Conservation (phyloP, 2,888 invertebrate species). For the Carpatolechia fugitivella region DNA sequence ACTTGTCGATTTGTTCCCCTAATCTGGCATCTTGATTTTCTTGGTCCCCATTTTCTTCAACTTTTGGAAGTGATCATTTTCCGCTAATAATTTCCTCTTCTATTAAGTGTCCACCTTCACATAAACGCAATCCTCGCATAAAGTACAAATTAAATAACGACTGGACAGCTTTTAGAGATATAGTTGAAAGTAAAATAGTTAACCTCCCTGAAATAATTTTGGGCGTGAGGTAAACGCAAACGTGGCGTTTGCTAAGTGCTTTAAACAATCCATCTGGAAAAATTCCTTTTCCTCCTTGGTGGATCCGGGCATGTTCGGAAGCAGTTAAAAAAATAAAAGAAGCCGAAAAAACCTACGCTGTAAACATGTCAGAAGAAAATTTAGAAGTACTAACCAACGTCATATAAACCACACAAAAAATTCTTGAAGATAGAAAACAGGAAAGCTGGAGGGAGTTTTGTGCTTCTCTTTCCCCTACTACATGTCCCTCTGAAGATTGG, state of each 20-base stretch:
- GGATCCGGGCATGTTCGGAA: too few relatives aligned
- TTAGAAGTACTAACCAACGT: not conserved
- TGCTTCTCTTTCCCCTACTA: not conserved
- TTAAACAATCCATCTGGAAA: not conserved
- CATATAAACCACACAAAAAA: not conserved
- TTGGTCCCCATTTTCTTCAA: not conserved
- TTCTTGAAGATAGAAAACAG: not conserved
- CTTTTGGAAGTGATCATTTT: constrained; percentile 12
- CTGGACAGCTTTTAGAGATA: too few relatives aligned
- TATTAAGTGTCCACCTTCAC: not conserved
- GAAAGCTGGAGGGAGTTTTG: too few relatives aligned
- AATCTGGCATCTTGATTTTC: too few relatives aligned
- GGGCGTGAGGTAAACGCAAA: not conserved
- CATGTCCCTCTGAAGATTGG: not conserved
- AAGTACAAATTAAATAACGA: not conserved
- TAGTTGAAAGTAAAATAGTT: too few relatives aligned
- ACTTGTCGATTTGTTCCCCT: too few relatives aligned
- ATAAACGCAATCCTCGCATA: not conserved
- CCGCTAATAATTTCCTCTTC: not conserved
- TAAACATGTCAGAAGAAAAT: not conserved
- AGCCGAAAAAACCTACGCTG: not conserved
- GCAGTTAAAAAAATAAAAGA: not conserved
- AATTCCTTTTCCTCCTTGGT: not conserved
- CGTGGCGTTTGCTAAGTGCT: not conserved
- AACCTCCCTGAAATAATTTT: too few relatives aligned